Evolutionary conservation across 2,797 vertebrate species (phyloP).

Genomic region (Chelonia mydas): DNA sequence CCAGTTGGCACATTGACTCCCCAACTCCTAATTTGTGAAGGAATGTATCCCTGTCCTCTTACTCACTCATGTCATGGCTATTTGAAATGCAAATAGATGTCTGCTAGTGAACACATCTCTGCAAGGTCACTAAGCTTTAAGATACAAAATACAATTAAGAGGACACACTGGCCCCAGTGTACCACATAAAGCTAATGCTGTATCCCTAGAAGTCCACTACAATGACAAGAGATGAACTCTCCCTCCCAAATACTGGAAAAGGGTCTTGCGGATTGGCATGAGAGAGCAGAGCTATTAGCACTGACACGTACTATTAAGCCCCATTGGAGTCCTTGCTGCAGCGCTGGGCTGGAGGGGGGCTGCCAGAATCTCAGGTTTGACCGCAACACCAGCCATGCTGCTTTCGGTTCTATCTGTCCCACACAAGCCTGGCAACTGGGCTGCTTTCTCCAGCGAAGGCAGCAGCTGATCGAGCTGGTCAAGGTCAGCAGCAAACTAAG

Average conservation of each 20-base stretch:
- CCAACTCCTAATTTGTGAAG: neutral
- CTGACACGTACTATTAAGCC: slow-evolving; percentile 78
- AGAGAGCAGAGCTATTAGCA: neutral
- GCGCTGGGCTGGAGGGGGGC: slow-evolving; percentile 74
- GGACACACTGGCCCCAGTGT: neutral
- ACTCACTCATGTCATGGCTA: fast-evolving
- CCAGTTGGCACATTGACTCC: neutral
- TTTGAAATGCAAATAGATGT: fast-evolving
- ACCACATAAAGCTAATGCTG: neutral
- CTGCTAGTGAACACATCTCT: neutral
- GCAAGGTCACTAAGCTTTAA: neutral
- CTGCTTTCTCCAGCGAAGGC: slow-evolving; percentile 85
- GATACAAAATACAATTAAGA: neutral
- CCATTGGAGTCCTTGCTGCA: slow-evolving; percentile 72
- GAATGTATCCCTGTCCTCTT: fast-evolving
- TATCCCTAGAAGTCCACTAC: neutral
- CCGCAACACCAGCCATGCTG: slow-evolving; percentile 11
- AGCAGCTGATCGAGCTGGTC: slow-evolving; percentile 90
- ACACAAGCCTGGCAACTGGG: slow-evolving; percentile 76
- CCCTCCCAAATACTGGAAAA: neutral
- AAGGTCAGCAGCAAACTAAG: slow-evolving; percentile 87
- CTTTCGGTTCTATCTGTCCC: slow-evolving; percentile 73
- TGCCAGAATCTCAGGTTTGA: slow-evolving; percentile 77
- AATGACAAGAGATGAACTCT: neutral
- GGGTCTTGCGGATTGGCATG: neutral